Base-by-base conservation (phyloP, 2,888 invertebrate species). In the Margaritifera margaritifera region DNA sequence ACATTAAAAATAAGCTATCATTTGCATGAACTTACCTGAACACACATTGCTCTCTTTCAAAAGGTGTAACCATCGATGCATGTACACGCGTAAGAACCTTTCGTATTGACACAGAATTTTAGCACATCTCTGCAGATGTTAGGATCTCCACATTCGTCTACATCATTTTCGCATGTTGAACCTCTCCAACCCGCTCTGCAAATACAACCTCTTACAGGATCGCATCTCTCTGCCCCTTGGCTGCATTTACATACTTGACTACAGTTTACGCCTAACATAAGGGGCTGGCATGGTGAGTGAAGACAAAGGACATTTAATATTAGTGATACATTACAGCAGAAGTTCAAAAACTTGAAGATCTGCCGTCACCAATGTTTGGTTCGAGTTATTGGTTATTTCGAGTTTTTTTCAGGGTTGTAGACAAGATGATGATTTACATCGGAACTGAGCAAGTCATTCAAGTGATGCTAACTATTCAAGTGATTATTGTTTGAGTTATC, bases 101-200 rank as follows among this genome's bases (percentile, higher is more conserved):
- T 31, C n/a, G 27, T 60, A 22, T 71, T 67, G 11, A 53, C 55
- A 51, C 71, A 71, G 19, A 42, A 19, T 61, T 61, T 61, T 31
- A 31, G 31, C 15, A 51, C n/a, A 24, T 61, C 61, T 15, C 24
- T 20, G 22, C 61, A 61, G 19, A 27, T 54, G 54, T 62, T 65
- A 52, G 52, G 27, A 62, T 59, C 22, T 54, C 27, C 15, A 51
- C 73, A 74, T 56, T 70, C 73, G 24, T 70, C 56, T 50, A 74
- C 57, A 52, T 74, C 70, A 4, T 24, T 55, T 3, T 55, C 66
- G 57, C 74, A 74, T 18, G 61, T 50, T 8, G 57, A 8, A 24
- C 74, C 74, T 19, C 63, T 68, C 68, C 68, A 74, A 20, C 65
- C 70, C 2, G 63, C 19, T 20, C 57, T 54, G 64, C 74, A 74